These are phyloP conservation scores for Blera fallax DNA, from an alignment of 2,888 invertebrate genomes.

Conservation along the genomic window DNA sequence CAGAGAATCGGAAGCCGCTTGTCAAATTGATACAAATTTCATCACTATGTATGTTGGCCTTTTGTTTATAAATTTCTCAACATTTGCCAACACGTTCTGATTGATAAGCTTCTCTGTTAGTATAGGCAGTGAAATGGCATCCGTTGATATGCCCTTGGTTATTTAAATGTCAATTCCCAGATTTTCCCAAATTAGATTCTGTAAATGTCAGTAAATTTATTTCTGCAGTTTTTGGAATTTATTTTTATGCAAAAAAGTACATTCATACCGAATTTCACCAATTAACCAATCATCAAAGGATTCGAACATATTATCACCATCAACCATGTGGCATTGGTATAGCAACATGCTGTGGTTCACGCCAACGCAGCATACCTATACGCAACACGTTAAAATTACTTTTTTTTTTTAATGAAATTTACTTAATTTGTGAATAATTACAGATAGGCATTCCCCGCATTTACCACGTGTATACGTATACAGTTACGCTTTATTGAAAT, in stretches of 20 bases:
- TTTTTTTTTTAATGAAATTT: background rate
- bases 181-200: background rate
- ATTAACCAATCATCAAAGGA: slow-evolving; percentile 35
- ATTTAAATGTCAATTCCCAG: too few species aligned
- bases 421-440: slow-evolving; percentile 39
- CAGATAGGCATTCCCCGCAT: slow-evolving; percentile 18
- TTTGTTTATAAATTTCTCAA: too few species aligned
- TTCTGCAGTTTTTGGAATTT: too few species aligned
- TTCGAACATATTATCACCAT: slow-evolving; percentile 13
- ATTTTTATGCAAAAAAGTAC: background rate
- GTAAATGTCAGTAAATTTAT: background rate
- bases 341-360: slow-evolving; percentile 9
- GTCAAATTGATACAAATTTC: too few species aligned
- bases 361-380: too few species aligned
- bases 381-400: slow-evolving; percentile 41
- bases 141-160: too few species aligned
- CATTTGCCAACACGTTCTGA: too few species aligned
- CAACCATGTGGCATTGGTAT: background rate
- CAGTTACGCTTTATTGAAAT: slow-evolving; percentile 24
- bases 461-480: background rate
- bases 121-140: too few species aligned
- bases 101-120: too few species aligned
- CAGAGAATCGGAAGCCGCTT: too few species aligned
- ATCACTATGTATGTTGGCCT: too few species aligned
- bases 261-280: background rate